Conservation (phyloP, 2,888 invertebrate genomes). For the Alloscopus bannaensis region DNA sequence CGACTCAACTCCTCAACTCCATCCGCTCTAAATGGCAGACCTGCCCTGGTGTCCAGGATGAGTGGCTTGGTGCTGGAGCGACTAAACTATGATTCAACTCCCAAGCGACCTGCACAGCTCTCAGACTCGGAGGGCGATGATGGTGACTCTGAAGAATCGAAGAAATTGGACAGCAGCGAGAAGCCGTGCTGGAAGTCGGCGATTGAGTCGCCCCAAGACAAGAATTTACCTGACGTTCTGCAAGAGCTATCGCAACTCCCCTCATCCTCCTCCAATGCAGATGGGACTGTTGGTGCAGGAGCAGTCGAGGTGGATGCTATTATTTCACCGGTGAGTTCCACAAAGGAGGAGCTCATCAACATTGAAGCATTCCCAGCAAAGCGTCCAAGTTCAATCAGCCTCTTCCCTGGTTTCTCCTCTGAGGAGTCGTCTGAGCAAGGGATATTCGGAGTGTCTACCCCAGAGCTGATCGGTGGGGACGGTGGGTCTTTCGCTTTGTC, state of each 20-base stretch:
- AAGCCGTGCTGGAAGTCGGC: background rate
- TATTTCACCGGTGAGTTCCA: conserved; percentile 37
- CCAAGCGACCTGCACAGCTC: conserved; percentile 7
- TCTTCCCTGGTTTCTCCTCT: conserved; percentile 52
- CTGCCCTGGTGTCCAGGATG: conserved; percentile 16
- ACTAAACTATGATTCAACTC: conserved; percentile 14
- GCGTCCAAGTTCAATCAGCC: conserved; percentile 55
- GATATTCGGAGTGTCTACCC: conserved; percentile 61
- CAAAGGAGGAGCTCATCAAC: conserved; percentile 37
- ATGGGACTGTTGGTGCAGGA: background rate
- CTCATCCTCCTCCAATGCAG: background rate
- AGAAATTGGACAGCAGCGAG: background rate
- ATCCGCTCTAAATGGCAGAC: background rate
- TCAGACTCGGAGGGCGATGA: conserved; percentile 1
- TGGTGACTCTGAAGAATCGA: background rate
- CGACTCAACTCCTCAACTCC: conserved; percentile 33
- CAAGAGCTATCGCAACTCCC: background rate
- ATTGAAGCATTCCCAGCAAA: conserved; percentile 52
- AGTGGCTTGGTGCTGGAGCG: conserved; percentile 1
- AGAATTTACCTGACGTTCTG: conserved; percentile 14
- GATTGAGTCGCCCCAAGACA: background rate
- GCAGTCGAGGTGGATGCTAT: background rate
- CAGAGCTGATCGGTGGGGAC: conserved; percentile 63
- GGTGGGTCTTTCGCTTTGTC: conserved; percentile 58
- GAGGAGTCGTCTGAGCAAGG: conserved; percentile 63